These are phyloP conservation scores for Mythimna pallens DNA, from an alignment of 2,888 invertebrate species.

Conservation along the genomic window DNA sequence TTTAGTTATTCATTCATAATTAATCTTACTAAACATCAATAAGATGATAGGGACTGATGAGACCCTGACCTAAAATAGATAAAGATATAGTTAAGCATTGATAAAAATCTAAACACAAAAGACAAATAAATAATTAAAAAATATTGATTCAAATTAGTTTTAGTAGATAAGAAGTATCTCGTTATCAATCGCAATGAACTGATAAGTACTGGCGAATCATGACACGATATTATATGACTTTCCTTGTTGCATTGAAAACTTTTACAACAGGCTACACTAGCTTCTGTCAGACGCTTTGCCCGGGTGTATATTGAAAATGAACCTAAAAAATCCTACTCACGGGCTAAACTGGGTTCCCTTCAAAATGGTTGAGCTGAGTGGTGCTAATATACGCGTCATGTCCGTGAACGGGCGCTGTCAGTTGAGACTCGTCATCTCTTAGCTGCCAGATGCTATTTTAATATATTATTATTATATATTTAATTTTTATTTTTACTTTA, in stretches of 20 bases:
- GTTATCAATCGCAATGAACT: constrained; percentile 33
- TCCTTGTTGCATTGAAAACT: background rate
- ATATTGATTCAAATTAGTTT: constrained; percentile 26
- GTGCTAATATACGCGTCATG: too few species aligned
- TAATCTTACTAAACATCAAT: background rate
- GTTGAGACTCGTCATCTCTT: too few species aligned
- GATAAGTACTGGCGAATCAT: constrained; percentile 27
- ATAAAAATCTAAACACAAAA: constrained; percentile 8
- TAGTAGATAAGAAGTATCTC: constrained; percentile 14
- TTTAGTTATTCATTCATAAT: background rate
- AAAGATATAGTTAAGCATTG: background rate
- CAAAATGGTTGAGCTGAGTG: too few species aligned
- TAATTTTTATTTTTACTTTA: too few species aligned
- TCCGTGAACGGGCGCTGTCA: too few species aligned
- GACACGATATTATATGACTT: constrained; percentile 8
- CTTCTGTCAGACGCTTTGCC: too few species aligned
- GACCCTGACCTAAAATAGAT: background rate
- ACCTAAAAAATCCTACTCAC: too few species aligned
- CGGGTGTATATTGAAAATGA: too few species aligned
- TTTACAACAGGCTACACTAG: too few species aligned
- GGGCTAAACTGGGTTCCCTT: too few species aligned
- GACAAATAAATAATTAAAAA: constrained; percentile 7
- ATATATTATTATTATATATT: too few species aligned
- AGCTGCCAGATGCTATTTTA: too few species aligned
- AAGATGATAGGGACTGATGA: background rate